A percentile compares a stretch with the other conserved stretches of the same genome.
Conservation (phyloP, 2,797 vertebrate genomes). For the Ammospiza maritima region DNA sequence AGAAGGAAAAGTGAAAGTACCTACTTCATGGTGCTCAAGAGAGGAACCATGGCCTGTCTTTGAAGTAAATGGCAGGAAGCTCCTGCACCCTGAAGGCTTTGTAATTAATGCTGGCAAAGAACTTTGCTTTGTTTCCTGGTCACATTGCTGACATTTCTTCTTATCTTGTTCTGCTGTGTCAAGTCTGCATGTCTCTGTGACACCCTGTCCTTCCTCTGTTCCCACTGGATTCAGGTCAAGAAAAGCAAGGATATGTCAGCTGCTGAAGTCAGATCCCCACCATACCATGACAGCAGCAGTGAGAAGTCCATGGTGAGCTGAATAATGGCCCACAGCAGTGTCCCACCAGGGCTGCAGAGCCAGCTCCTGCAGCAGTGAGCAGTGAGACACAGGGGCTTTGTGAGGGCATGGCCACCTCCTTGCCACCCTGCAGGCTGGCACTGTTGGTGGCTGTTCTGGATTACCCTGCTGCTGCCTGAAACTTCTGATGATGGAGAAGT, state of each 20-base stretch:
- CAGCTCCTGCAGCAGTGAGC: background rate
- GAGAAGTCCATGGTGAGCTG: background rate
- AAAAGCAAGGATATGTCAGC: background rate
- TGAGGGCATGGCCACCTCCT: background rate
- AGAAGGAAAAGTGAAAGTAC: background rate
- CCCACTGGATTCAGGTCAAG: background rate
- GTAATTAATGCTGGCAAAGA: background rate
- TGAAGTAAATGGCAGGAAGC: background rate
- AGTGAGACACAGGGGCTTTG: background rate
- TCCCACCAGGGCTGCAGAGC: background rate
- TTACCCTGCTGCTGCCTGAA: background rate
- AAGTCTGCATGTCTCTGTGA: background rate
- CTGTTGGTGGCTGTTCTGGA: background rate
- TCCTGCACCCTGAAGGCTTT: background rate
- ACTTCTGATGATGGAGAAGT: background rate
- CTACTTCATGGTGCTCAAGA: background rate
- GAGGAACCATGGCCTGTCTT: background rate
- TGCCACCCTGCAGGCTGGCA: background rate
- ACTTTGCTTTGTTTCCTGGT: background rate
- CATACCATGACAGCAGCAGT: background rate
- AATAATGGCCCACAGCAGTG: accelerated
- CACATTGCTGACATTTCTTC: background rate
- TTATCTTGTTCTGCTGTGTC: background rate
- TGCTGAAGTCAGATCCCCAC: background rate
- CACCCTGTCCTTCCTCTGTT: background rate